phyloP scores from a whole-genome alignment of 2,113 vertebrate species.

The Panthera leo region DNA sequence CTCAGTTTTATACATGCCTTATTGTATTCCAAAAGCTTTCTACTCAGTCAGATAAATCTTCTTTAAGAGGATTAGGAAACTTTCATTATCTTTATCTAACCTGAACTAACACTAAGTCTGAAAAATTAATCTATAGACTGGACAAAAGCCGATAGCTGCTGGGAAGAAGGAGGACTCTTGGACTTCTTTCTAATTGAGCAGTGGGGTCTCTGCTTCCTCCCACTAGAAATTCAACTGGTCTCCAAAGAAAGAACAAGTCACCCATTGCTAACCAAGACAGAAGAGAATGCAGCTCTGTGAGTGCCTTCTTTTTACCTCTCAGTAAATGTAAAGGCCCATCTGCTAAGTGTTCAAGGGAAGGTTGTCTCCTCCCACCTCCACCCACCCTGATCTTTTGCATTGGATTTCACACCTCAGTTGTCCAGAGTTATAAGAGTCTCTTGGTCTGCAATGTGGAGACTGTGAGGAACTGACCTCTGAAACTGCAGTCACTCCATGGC shows the following conservation, averaged over 20 bases:
- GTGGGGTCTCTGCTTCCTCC: neutral
- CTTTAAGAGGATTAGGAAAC: slow-evolving; percentile 89
- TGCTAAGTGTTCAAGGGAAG: neutral
- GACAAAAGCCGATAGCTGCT: slow-evolving; percentile 79
- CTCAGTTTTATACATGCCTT: slow-evolving; percentile 85
- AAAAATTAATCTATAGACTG: slow-evolving; percentile 88
- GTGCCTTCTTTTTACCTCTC: neutral
- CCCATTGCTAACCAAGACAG: neutral
- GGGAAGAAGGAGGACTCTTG: slow-evolving; percentile 12
- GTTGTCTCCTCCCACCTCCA: rapidly evolving
- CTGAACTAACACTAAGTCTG: slow-evolving; percentile 85
- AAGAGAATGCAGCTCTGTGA: neutral
- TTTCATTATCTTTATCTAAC: slow-evolving; percentile 92
- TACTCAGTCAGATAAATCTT: slow-evolving; percentile 88
- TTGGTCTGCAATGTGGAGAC: neutral
- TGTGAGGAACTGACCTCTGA: neutral
- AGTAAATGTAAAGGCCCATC: neutral
- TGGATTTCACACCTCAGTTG: neutral
- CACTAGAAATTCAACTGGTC: neutral
- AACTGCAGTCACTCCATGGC: neutral
- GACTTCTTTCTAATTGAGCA: neutral
- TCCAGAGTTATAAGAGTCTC: neutral
- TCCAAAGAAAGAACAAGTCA: neutral
- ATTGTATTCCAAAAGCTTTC: slow-evolving; percentile 87
- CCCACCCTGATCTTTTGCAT: neutral